phyloP scores from a whole-genome alignment of 2,888 invertebrate species.

The Tortrix viridana region DNA sequence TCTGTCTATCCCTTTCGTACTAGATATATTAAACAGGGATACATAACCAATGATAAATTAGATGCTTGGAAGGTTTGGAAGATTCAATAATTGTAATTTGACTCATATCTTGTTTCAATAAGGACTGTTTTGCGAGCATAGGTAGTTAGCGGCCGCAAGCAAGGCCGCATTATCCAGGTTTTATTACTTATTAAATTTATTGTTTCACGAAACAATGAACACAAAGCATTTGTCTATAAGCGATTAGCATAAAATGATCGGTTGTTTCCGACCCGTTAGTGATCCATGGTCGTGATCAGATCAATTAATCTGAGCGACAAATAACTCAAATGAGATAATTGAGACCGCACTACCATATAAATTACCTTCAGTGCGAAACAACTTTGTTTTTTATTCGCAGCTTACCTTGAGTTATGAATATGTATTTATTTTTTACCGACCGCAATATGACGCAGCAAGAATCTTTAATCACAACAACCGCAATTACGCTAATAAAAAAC shows the following conservation, averaged over 20 bases:
- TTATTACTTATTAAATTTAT: conserved; percentile 72
- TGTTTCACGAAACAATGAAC: conserved; percentile 73
- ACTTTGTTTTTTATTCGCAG: conserved; percentile 17
- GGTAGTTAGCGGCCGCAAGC: conserved; percentile 6
- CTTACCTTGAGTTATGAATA: conserved; percentile 21
- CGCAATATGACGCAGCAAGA: conserved; percentile 7
- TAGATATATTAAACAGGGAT: not conserved
- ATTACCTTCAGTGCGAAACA: conserved; percentile 1
- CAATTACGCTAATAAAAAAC: conserved; percentile 22
- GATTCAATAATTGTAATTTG: not conserved
- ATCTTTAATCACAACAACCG: conserved; percentile 7
- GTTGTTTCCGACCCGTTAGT: conserved; percentile 45
- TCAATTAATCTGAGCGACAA: conserved; percentile 52
- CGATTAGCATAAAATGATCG: conserved; percentile 70
- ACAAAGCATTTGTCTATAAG: conserved; percentile 77
- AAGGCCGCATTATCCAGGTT: conserved; percentile 24
- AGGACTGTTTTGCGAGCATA: conserved; percentile 1
- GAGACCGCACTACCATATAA: conserved; percentile 36
- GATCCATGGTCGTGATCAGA: conserved; percentile 44
- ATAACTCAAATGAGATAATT: conserved; percentile 45
- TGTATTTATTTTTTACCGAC: conserved; percentile 9
- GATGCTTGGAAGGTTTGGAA: no score
- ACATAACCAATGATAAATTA: no score
- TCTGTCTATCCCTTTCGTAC: no score
- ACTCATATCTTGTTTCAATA: conserved; percentile 11